phyloP scores from a whole-genome alignment of 2,797 vertebrate genomes.

The Ctenopoma multispine region DNA sequence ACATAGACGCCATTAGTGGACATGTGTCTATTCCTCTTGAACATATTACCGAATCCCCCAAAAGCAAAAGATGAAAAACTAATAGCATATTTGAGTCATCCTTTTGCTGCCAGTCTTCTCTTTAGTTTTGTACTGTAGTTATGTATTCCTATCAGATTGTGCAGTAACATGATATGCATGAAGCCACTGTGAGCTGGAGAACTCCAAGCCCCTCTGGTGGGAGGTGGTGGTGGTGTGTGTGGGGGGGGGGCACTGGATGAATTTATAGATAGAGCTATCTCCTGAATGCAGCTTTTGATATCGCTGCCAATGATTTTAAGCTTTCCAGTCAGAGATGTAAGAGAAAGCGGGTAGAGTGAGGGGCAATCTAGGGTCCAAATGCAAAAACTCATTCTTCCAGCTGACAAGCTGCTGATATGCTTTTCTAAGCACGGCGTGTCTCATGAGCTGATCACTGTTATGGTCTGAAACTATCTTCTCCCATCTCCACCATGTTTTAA shows the following conservation, averaged over 20 bases:
- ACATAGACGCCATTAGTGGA: not conserved
- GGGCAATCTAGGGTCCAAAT: constrained; percentile 41
- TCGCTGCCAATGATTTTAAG: constrained; percentile 62
- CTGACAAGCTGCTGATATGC: constrained; percentile 54
- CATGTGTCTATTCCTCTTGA: not conserved
- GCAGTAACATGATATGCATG: constrained; percentile 59
- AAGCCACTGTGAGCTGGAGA: constrained; percentile 43
- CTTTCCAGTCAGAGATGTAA: constrained; percentile 57
- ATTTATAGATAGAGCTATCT: constrained; percentile 70
- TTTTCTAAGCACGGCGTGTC: constrained; percentile 22
- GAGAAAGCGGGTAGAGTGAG: constrained; percentile 8
- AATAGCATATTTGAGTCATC: not conserved
- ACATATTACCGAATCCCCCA: not conserved
- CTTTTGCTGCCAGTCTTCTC: not conserved
- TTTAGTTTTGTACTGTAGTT: constrained; percentile 21
- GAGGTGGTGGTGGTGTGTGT: not conserved
- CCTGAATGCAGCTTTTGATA: constrained; percentile 69
- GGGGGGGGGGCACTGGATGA: constrained; percentile 36
- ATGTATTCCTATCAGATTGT: constrained; percentile 46
- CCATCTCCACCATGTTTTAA: not conserved
- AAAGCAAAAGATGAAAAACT: constrained; percentile 15
- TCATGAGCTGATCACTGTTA: constrained; percentile 17
- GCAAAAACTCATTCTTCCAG: constrained; percentile 52
- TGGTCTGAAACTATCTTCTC: not conserved
- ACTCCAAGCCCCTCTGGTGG: constrained; percentile 29